Conservation (phyloP, 1,140 invertebrate genomes). For the Anthonomus grandis region DNA sequence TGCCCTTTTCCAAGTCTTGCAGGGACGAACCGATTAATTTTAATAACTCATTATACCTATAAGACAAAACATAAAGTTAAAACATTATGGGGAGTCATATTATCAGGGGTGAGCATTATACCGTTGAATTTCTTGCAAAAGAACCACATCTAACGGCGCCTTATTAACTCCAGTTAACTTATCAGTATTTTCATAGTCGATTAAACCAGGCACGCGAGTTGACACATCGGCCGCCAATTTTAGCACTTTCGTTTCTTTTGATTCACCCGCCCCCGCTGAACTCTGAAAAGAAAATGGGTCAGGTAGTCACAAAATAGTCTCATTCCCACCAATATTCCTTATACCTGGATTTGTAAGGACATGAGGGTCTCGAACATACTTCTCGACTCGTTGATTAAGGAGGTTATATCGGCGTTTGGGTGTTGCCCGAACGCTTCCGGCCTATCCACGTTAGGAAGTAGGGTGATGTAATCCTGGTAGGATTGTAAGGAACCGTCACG, state of each 20-base stretch:
- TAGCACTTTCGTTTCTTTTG: slow-evolving; percentile 59
- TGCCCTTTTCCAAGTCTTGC: slow-evolving; percentile 69
- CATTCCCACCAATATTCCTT: background rate
- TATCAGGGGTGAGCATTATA: slow-evolving; percentile 43
- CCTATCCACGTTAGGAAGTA: slow-evolving; percentile 70
- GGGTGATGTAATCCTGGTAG: slow-evolving; percentile 73
- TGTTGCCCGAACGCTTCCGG: slow-evolving; percentile 87
- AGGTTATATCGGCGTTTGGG: slow-evolving; percentile 87
- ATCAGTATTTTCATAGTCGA: slow-evolving; percentile 72
- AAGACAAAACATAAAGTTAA: no score
- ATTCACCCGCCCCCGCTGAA: slow-evolving; percentile 52
- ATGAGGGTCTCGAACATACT: slow-evolving; percentile 78
- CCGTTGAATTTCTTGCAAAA: slow-evolving; percentile 73
- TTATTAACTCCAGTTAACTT: slow-evolving; percentile 68
- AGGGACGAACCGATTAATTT: slow-evolving; percentile 55
- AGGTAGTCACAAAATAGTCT: background rate
- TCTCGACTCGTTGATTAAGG: slow-evolving; percentile 72
- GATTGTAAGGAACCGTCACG: slow-evolving; percentile 74
- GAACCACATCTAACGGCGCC: slow-evolving; percentile 73
- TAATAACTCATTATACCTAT: slow-evolving; percentile 60
- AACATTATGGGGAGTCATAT: background rate
- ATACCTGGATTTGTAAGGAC: slow-evolving; percentile 66
- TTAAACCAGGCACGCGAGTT: slow-evolving; percentile 64
- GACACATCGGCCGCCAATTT: slow-evolving; percentile 69
- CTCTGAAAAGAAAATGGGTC: slow-evolving; percentile 38